Conservation (phyloP, 2,113 vertebrate species). For the Neogobius melanostomus region DNA sequence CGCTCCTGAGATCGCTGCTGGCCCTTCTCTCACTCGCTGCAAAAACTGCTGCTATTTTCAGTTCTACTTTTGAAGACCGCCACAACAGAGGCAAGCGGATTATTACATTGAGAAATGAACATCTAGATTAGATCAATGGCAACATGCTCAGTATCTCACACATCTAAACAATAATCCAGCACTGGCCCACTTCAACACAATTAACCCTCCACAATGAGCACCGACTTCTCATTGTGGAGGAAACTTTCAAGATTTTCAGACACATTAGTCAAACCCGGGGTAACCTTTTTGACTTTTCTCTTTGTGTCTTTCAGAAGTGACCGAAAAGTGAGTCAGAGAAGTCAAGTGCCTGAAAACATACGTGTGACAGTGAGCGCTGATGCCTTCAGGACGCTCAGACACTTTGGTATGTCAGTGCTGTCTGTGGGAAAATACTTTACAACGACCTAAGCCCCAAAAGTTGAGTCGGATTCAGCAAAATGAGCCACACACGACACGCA, state of each 20-base stretch:
- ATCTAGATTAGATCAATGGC: conserved; percentile 4
- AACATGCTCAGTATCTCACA: not conserved
- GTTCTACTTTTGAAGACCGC: conserved; percentile 21
- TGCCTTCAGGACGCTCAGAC: conserved; percentile 52
- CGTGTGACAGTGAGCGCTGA: conserved; percentile 38
- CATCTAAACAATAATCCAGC: conserved; percentile 1
- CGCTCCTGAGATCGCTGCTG: conserved; percentile 59
- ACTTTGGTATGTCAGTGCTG: conserved; percentile 48
- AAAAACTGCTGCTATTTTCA: conserved; percentile 32
- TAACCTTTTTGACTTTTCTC: conserved; percentile 9
- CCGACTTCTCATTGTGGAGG: too few relatives aligned
- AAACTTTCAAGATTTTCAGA: not conserved
- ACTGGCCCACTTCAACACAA: not conserved
- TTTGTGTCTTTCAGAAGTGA: conserved; percentile 9
- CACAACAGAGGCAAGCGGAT: not conserved
- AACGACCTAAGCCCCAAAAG: conserved; percentile 4
- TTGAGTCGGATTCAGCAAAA: not conserved
- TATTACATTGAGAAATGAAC: not conserved
- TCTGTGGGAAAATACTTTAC: conserved; percentile 22
- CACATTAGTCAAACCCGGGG: not conserved
- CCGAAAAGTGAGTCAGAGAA: conserved; percentile 34
- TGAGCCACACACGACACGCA: not conserved
- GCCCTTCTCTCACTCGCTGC: conserved; percentile 32
- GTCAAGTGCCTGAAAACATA: conserved; percentile 13
- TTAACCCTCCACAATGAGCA: not conserved